Percentiles rank a stretch among this genome's conserved stretches.
Evolutionary conservation across 2,113 vertebrate species (phyloP).

Genomic region (Protobothrops flavoviridis): DNA sequence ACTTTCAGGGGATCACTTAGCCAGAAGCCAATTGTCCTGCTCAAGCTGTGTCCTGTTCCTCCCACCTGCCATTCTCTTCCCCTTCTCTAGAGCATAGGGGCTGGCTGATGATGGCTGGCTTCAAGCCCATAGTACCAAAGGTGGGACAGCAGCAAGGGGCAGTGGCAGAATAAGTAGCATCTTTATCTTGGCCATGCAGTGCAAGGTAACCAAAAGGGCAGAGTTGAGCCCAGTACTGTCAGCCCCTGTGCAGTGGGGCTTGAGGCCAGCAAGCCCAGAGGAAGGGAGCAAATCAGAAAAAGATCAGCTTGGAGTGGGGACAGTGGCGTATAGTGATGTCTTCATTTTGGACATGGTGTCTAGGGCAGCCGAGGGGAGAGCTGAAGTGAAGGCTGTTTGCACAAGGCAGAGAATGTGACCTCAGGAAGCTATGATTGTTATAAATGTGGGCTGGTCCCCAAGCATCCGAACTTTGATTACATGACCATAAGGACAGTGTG

Average conservation of each 20-base stretch:
- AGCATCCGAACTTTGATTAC: not conserved
- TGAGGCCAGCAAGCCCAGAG: not conserved
- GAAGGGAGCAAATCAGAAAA: not conserved
- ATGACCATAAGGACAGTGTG: not conserved
- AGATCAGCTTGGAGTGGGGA: not conserved
- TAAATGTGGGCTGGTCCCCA: not conserved
- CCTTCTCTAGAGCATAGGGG: not conserved
- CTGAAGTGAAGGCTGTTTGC: not conserved
- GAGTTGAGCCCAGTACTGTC: not conserved
- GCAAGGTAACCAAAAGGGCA: not conserved
- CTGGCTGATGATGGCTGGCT: not conserved
- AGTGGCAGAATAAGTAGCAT: not conserved
- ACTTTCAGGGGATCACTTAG: not conserved
- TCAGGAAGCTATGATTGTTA: not conserved
- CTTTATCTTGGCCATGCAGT: not conserved
- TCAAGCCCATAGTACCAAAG: not conserved
- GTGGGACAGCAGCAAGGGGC: not conserved
- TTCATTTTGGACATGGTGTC: not conserved
- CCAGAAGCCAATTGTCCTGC: not conserved
- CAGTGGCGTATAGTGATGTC: not conserved
- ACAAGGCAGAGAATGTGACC: not conserved
- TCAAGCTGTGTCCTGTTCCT: not conserved
- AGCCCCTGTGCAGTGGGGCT: not conserved
- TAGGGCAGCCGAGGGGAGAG: not conserved
- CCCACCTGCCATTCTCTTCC: not conserved